Percentiles rank a stretch among this genome's conserved stretches.
Evolutionary conservation across 2,113 vertebrate genomes (phyloP).

Genomic region (Dipodomys spectabilis): DNA sequence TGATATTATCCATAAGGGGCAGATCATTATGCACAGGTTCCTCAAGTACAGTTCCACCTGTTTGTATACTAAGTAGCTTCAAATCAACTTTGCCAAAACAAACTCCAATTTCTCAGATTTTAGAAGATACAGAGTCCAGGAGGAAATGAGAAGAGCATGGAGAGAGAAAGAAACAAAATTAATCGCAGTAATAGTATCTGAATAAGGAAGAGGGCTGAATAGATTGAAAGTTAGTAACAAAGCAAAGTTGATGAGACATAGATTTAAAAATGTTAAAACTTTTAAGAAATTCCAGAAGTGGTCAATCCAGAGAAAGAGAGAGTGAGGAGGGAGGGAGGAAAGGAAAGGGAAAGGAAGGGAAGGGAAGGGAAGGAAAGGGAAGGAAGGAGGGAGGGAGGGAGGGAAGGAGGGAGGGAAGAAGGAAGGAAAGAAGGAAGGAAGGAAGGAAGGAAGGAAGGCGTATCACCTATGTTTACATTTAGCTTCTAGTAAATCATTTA

Average conservation of each 20-base stretch:
- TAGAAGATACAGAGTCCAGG: neutral
- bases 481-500: no score
- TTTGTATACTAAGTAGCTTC: neutral
- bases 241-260: neutral
- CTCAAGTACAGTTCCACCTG: neutral
- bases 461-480: no score
- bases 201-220: neutral
- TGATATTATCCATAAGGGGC: neutral
- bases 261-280: neutral
- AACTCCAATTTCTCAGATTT: neutral
- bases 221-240: neutral
- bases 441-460: no score
- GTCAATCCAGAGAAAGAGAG: neutral
- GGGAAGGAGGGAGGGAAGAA: no score
- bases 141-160: neutral
- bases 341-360: no score
- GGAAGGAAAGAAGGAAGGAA: no score
- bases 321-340: no score
- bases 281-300: neutral
- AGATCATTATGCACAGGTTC: neutral
- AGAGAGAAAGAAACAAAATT: neutral
- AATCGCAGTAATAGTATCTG: neutral
- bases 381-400: no score
- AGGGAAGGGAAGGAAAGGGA: no score
- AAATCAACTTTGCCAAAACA: neutral